Percentiles rank a stretch among this genome's conserved stretches.
These are phyloP conservation scores for Pangasianodon gigas DNA, from an alignment of 2,113 vertebrate species.

Conservation along the genomic window DNA sequence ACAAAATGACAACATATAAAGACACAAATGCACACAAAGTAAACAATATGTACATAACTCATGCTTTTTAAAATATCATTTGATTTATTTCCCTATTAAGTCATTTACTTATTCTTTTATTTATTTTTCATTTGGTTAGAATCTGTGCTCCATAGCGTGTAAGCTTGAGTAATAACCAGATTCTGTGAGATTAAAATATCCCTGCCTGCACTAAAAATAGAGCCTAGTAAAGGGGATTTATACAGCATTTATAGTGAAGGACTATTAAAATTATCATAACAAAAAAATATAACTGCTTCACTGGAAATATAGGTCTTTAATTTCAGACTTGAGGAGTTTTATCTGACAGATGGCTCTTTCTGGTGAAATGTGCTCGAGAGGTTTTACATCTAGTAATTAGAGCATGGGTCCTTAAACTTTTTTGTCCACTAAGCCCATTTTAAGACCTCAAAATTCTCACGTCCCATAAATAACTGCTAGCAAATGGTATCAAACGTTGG, in stretches of 20 bases:
- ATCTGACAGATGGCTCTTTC: background rate
- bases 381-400: background rate
- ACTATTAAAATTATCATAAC: constrained; percentile 8
- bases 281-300: background rate
- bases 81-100: background rate
- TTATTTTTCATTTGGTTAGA: background rate
- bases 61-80: background rate
- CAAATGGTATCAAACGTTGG: background rate
- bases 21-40: background rate
- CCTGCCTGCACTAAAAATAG: constrained; percentile 38
- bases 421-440: background rate
- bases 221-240: constrained; percentile 33
- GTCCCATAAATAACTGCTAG: background rate
- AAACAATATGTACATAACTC: background rate
- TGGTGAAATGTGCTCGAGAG: background rate
- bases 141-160: background rate
- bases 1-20: background rate
- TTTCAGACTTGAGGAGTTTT: background rate
- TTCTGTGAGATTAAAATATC: constrained; percentile 36
- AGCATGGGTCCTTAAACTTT: background rate
- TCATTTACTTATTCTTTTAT: background rate
- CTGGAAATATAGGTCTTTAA: background rate
- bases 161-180: background rate
- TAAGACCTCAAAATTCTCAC: background rate
- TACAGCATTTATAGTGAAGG: constrained; percentile 12